Evolutionary conservation across 2,888 invertebrate genomes (phyloP), one percentile per base, ranked within the genome.

Genomic region (Hecatera dysodea): DNA sequence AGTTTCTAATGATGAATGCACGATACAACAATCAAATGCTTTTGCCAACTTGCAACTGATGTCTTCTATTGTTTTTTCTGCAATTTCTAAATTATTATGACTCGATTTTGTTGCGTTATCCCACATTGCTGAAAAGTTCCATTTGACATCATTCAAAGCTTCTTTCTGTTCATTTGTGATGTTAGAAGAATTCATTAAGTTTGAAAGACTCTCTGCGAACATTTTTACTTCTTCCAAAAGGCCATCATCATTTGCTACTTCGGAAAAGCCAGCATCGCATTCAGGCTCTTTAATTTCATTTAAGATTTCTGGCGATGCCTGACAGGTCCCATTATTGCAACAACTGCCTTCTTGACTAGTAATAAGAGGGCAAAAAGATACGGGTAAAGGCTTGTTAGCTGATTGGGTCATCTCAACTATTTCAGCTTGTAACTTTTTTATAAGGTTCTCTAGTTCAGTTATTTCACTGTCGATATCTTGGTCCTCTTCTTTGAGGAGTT

Each of bases 401-500:
- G 81, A 84, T 36, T 76, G 70, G 6, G 87, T 78, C 85, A 93
- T 87, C 33, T 88, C 87, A 67, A 75, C 64, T 27, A 94, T 90
- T 88, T 94, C 93, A 15, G 84, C 80, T 82, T 94, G 93, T 15
- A 94, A 77, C 48, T 57, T 80, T 73, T 76, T 78, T 29, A 84
- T 85, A 22, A 78, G 36, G 46, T 65, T 72, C 27, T 85, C 86
- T 62, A 84, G 62, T 42, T 81, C 90, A 36, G 89, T 83, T 79
- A 94, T 91, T 61, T 93, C 89, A 64, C 78, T 84, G 33, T 94
- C 91, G 44, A 94, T 88, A 65, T 89, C 80, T 29, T 74, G 67
- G 19, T 82, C 27, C 11, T 53, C 8, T 11, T 66, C 48, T 12
- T 44, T 44, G 5, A 9, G 2, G 8, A 56, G 4, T 19, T 6